phyloP scores from a whole-genome alignment of 2,888 invertebrate genomes.

The Eupithecia exiguata region DNA sequence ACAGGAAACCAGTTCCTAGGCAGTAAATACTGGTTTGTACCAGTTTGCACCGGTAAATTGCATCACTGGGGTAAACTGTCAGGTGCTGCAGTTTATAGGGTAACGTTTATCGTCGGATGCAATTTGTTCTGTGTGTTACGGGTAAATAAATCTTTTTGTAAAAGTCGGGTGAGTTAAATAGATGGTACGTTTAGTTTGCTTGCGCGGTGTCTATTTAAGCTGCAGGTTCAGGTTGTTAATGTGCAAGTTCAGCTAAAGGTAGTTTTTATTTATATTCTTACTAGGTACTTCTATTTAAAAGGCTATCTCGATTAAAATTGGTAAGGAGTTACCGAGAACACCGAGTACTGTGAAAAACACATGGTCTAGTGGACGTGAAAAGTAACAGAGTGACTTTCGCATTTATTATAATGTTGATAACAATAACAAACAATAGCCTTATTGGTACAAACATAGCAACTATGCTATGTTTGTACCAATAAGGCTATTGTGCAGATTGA shows the following conservation, averaged over 20 bases:
- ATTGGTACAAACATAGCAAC: too few relatives aligned
- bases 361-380: too few relatives aligned
- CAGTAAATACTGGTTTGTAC: constrained; percentile 35
- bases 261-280: not conserved
- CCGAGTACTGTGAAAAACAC: too few relatives aligned
- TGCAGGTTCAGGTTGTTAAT: not conserved
- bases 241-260: too few relatives aligned
- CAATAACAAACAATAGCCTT: too few relatives aligned
- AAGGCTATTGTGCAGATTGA: too few relatives aligned
- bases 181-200: not conserved
- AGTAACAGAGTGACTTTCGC: too few relatives aligned
- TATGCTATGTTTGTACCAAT: too few relatives aligned
- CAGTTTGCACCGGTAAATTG: constrained; percentile 15
- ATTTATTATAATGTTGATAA: too few relatives aligned
- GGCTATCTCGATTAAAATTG: not conserved
- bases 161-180: not conserved
- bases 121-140: constrained; percentile 8
- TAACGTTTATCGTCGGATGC: not conserved
- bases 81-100: not conserved
- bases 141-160: constrained; percentile 11
- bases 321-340: too few relatives aligned
- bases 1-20: constrained; percentile 32
- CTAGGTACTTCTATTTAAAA: not conserved
- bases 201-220: not conserved
- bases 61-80: constrained; percentile 15